These are phyloP conservation scores for Oxyteleia sp. DNA, from an alignment of 2,888 invertebrate species.

Conservation along the genomic window DNA sequence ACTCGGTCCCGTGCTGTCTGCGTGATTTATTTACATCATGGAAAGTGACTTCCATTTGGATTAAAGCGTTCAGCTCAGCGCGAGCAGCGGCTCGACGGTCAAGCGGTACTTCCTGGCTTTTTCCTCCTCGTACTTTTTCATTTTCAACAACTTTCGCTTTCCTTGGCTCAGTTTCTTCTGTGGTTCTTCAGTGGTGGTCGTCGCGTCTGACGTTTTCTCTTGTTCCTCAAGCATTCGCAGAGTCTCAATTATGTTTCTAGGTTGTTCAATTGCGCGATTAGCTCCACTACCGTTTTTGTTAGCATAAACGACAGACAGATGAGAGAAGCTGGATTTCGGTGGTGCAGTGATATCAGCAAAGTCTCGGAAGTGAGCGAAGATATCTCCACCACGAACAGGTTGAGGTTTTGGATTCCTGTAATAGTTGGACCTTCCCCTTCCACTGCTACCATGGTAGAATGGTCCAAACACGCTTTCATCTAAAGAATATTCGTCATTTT, in stretches of 20 bases:
- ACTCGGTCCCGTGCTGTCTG: conserved; percentile 79
- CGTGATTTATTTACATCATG: conserved; percentile 75
- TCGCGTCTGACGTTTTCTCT: conserved; percentile 74
- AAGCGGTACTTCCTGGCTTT: conserved; percentile 85
- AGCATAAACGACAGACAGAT: conserved; percentile 94
- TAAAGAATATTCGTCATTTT: conserved; percentile 90
- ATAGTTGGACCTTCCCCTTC: conserved; percentile 92
- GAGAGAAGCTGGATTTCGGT: conserved; percentile 93
- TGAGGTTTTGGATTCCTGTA: conserved; percentile 92
- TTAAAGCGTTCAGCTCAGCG: conserved; percentile 83
- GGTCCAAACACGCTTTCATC: conserved; percentile 89
- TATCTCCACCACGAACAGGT: conserved; percentile 91
- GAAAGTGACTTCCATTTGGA: conserved; percentile 67
- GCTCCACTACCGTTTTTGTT: conserved; percentile 92
- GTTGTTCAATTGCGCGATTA: conserved; percentile 89
- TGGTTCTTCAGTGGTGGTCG: conserved; percentile 82
- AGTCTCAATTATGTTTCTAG: conserved; percentile 95
- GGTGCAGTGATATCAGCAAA: conserved; percentile 96
- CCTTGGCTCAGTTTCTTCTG: conserved; percentile 85
- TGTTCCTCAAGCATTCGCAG: conserved; percentile 92
- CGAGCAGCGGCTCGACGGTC: conserved; percentile 84
- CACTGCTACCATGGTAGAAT: conserved; percentile 90
- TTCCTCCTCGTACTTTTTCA: conserved; percentile 85
- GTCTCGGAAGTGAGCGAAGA: conserved; percentile 96
- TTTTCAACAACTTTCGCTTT: conserved; percentile 84